Evolutionary conservation across 2,797 vertebrate genomes (phyloP).

Genomic region (Hirundo rustica): DNA sequence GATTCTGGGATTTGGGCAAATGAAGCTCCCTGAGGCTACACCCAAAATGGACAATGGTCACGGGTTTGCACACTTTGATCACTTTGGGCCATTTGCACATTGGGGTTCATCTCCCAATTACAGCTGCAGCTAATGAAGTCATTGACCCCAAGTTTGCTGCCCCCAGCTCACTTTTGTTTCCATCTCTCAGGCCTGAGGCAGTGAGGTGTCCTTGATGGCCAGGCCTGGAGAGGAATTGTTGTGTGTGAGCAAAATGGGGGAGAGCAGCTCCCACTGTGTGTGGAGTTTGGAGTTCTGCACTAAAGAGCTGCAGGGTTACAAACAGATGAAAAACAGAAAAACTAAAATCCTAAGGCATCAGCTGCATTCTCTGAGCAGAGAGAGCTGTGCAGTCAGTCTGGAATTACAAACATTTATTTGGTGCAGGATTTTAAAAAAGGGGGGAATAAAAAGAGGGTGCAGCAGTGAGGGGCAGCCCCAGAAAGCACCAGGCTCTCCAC

Average conservation of each 20-base stretch:
- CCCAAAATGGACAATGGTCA: not conserved
- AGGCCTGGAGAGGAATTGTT: not conserved
- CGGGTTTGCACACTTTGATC: not conserved
- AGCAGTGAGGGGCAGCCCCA: not conserved
- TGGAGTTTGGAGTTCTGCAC: not conserved
- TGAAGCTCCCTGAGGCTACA: not conserved
- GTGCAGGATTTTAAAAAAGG: too few relatives aligned
- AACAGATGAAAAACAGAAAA: accelerated
- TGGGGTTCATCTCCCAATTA: not conserved
- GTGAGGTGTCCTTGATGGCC: not conserved
- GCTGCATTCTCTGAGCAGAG: not conserved
- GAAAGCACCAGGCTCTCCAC: not conserved
- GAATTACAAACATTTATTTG: not conserved
- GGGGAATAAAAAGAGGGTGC: not conserved
- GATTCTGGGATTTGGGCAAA: not conserved
- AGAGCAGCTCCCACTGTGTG: not conserved
- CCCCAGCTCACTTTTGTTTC: not conserved
- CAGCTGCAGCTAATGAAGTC: not conserved
- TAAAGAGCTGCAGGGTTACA: not conserved
- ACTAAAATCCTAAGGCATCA: not conserved
- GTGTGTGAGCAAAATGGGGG: not conserved
- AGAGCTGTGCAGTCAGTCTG: not conserved
- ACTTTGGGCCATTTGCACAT: not conserved
- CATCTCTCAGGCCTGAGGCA: not conserved
- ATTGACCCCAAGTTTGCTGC: not conserved